Percentiles rank a stretch among this genome's conserved stretches.
Evolutionary conservation across 2,888 invertebrate genomes (phyloP).

Genomic region (Amphipyra berbera): DNA sequence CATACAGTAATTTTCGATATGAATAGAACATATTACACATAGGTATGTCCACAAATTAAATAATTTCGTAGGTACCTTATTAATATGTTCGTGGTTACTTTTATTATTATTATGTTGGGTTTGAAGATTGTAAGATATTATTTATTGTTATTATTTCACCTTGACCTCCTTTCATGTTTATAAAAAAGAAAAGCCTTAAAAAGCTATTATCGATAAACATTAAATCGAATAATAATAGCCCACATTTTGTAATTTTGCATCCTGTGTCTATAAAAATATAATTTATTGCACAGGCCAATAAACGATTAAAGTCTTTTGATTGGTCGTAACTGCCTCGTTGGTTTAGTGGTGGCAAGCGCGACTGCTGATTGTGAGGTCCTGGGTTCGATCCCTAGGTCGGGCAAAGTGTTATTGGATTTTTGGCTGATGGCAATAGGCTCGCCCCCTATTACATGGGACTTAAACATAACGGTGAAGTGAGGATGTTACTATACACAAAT

Average conservation of each 20-base stretch:
- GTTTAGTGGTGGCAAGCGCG: no score
- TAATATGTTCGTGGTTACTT: background rate
- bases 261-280: conserved; percentile 1
- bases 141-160: conserved; percentile 5
- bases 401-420: no score
- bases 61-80: background rate
- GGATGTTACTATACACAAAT: no score
- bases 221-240: conserved; percentile 1
- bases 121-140: background rate
- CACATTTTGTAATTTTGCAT: background rate
- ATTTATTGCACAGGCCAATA: background rate
- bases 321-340: no score
- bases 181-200: conserved; percentile 3
- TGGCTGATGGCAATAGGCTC: no score
- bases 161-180: background rate
- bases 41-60: background rate
- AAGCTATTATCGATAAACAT: background rate
- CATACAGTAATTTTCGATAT: conserved; percentile 12
- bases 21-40: conserved; percentile 17
- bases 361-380: no score
- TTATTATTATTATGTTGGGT: background rate
- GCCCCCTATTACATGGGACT: no score
- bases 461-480: no score
- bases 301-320: conserved; percentile 5
- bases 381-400: no score